Conservation (phyloP, 2,113 vertebrate genomes). For the Romanogobio albipinnatus region DNA sequence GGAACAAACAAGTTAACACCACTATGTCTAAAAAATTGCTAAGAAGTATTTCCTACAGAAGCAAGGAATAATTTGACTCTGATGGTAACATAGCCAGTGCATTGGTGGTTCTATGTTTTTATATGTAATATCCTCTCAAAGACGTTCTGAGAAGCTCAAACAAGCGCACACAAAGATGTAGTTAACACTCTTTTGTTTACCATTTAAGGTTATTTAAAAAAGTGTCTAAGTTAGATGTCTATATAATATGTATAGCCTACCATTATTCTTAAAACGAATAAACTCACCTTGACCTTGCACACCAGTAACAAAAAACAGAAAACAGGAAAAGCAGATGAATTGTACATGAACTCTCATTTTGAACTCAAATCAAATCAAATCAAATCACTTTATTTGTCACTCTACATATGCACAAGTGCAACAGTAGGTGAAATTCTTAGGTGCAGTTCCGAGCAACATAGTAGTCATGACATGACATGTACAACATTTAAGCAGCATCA, state of each 20-base stretch:
- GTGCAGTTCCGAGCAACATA: too few species aligned
- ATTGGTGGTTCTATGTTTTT: constrained; percentile 47
- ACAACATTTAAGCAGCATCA: too few species aligned
- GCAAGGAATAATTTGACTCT: too few species aligned
- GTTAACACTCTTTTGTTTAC: not conserved
- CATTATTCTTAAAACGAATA: not conserved
- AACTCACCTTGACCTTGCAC: constrained; percentile 39
- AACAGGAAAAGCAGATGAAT: constrained; percentile 30
- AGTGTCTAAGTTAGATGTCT: not conserved
- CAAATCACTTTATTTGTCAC: too few species aligned
- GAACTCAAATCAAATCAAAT: not conserved
- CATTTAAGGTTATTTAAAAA: not conserved
- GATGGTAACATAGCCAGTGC: too few species aligned
- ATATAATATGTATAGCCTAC: not conserved
- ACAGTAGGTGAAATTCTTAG: too few species aligned
- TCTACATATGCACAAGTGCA: too few species aligned
- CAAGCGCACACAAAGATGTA: not conserved
- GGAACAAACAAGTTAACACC: too few species aligned
- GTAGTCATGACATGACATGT: too few species aligned
- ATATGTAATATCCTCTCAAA: not conserved
- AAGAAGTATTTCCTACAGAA: too few species aligned
- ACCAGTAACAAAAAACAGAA: not conserved
- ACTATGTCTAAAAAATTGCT: too few species aligned
- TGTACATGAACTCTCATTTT: constrained; percentile 30
- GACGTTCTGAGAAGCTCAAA: constrained; percentile 59